Evolutionary conservation across 2,888 invertebrate genomes (phyloP).

Genomic region (Cheilosia impressa): DNA sequence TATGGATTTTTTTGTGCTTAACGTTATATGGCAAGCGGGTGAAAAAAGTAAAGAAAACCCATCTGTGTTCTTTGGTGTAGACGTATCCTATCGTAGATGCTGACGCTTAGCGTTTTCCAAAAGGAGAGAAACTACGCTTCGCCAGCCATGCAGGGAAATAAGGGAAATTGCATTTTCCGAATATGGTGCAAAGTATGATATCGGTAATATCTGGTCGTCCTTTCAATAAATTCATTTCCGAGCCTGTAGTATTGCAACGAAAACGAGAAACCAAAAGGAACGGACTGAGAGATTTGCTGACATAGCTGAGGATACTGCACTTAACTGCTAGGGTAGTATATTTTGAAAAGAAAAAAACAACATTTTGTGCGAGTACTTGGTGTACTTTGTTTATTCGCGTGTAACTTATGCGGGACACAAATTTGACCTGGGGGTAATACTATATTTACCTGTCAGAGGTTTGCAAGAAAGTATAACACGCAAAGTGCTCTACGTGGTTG

Average conservation of each 20-base stretch:
- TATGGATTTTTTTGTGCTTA: not conserved
- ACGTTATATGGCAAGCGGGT: constrained; percentile 6
- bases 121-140: constrained; percentile 49
- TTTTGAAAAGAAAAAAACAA: not conserved
- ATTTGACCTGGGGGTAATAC: no score
- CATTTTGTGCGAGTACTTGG: not conserved
- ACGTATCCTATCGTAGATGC: constrained; percentile 17
- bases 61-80: constrained; percentile 23
- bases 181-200: constrained; percentile 36
- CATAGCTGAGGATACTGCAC: constrained; percentile 33
- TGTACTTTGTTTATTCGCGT: not conserved
- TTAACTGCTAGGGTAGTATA: constrained; percentile 17
- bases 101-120: constrained; percentile 55
- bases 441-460: no score
- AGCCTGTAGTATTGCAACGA: not conserved
- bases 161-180: constrained; percentile 71
- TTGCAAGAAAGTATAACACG: no score
- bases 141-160: constrained; percentile 70
- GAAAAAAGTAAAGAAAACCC: not conserved
- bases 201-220: constrained; percentile 49
- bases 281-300: constrained; percentile 41
- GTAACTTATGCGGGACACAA: no score
- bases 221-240: constrained; percentile 38
- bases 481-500: no score
- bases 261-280: constrained; percentile 20